These are phyloP conservation scores for Blastomussa wellsi DNA, from an alignment of 92 coral and sea anemone genomes.

Conservation along the genomic window DNA sequence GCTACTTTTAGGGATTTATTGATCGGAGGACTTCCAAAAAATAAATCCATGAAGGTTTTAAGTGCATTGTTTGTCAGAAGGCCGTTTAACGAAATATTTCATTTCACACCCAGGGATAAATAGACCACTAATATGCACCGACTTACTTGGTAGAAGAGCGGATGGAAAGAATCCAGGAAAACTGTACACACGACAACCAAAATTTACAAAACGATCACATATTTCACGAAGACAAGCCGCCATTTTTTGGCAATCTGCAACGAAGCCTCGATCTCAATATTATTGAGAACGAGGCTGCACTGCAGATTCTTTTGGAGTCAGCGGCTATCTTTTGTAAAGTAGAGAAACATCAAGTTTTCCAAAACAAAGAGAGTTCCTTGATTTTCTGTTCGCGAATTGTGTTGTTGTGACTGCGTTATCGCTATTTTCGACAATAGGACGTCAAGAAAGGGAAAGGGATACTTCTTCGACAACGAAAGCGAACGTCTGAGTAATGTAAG, in stretches of 20 bases:
- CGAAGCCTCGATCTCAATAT: too few species aligned
- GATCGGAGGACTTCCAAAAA: too few species aligned
- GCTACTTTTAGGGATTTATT: too few species aligned
- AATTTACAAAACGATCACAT: not conserved
- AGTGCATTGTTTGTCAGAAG: too few species aligned
- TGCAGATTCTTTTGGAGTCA: not conserved
- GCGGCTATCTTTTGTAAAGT: slow-evolving; percentile 10
- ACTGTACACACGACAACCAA: not conserved
- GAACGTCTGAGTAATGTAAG: not conserved
- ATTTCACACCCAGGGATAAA: not conserved
- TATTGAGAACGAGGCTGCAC: slow-evolving; percentile 23
- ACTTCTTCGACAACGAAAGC: not conserved
- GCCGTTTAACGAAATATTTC: too few species aligned
- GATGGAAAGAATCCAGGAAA: slow-evolving; percentile 13
- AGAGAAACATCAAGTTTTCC: slow-evolving; percentile 16
- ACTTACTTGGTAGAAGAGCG: slow-evolving; percentile 14
- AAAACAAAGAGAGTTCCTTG: slow-evolving; percentile 32
- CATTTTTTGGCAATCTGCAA: slow-evolving; percentile 5
- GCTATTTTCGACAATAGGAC: slow-evolving; percentile 1
- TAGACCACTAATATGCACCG: not conserved
- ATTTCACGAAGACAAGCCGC: slow-evolving; percentile 1
- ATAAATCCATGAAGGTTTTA: too few species aligned
- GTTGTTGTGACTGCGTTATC: slow-evolving; percentile 9
- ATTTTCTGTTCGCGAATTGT: slow-evolving; percentile 15
- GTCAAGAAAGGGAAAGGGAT: not conserved